phyloP scores from a whole-genome alignment of 2,113 vertebrate genomes.

The Heterotilapia buettikoferi region DNA sequence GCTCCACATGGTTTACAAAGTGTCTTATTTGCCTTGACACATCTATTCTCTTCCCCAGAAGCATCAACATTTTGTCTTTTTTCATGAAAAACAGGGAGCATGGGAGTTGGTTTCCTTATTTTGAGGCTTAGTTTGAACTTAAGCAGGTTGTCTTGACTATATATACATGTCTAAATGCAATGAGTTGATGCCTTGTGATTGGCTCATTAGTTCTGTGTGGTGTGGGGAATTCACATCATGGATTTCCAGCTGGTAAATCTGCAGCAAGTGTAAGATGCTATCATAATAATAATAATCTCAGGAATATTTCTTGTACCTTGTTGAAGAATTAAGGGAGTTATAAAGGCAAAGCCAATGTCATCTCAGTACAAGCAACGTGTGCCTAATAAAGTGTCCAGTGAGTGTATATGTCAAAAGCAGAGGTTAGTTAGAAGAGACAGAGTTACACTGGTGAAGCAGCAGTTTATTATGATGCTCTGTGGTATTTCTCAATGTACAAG shows the following conservation, averaged over 20 bases:
- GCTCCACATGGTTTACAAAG: not conserved
- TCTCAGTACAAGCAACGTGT: accelerated
- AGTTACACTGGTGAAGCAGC: not conserved
- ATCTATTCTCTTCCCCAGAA: not conserved
- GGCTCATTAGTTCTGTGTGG: not conserved
- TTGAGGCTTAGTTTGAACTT: not conserved
- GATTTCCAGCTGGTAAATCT: not conserved
- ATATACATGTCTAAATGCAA: not conserved
- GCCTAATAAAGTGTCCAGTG: not conserved
- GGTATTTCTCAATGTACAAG: not conserved
- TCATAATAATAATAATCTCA: not conserved
- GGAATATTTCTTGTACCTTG: not conserved
- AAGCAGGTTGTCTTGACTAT: not conserved
- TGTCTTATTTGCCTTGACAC: not conserved
- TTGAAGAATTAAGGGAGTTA: not conserved
- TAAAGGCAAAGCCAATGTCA: not conserved
- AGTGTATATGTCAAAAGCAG: not conserved
- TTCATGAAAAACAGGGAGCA: not conserved
- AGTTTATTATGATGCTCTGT: accelerated
- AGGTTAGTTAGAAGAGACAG: not conserved
- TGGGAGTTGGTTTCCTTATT: not conserved
- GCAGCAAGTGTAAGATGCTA: accelerated
- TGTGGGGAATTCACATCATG: not conserved
- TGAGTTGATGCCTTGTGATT: not conserved
- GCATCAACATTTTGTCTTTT: not conserved